Conservation (phyloP, 2,113 vertebrate species). For the Sphaerodactylus townsendi region DNA sequence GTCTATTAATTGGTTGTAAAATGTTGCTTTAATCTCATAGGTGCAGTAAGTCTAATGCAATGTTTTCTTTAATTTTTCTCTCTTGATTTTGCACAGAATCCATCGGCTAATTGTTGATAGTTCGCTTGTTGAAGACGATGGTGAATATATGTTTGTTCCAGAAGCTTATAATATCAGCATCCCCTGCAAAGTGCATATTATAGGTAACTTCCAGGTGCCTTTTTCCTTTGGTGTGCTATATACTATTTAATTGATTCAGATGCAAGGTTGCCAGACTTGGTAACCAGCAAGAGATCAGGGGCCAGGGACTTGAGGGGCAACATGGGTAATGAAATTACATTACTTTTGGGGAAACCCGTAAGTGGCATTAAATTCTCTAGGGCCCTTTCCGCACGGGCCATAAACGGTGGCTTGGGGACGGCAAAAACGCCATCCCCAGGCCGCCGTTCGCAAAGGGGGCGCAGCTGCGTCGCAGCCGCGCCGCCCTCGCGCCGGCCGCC, state of each 20-base stretch:
- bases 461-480: too few relatives aligned
- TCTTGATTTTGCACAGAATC: slow-evolving; percentile 73
- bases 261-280: too few relatives aligned
- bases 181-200: slow-evolving; percentile 87
- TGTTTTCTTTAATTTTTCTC: neutral
- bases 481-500: too few relatives aligned
- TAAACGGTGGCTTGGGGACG: too few relatives aligned
- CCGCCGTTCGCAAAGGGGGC: too few relatives aligned
- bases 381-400: too few relatives aligned
- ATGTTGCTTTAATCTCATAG: neutral
- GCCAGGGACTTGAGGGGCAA: too few relatives aligned
- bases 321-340: too few relatives aligned
- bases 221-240: neutral
- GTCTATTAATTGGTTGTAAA: neutral
- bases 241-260: neutral
- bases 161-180: slow-evolving; percentile 90
- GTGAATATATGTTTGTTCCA: slow-evolving; percentile 93
- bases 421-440: too few relatives aligned
- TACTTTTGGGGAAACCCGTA: too few relatives aligned
- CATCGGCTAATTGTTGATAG: slow-evolving; percentile 86
- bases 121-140: slow-evolving; percentile 86
- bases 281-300: too few relatives aligned
- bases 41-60: neutral
- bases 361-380: too few relatives aligned
- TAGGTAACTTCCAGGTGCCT: slow-evolving; percentile 79